A percentile compares a stretch with the other conserved stretches of the same genome.
These are phyloP conservation scores for Calephelis nemesis DNA, from an alignment of 1,140 invertebrate genomes.

Conservation along the genomic window DNA sequence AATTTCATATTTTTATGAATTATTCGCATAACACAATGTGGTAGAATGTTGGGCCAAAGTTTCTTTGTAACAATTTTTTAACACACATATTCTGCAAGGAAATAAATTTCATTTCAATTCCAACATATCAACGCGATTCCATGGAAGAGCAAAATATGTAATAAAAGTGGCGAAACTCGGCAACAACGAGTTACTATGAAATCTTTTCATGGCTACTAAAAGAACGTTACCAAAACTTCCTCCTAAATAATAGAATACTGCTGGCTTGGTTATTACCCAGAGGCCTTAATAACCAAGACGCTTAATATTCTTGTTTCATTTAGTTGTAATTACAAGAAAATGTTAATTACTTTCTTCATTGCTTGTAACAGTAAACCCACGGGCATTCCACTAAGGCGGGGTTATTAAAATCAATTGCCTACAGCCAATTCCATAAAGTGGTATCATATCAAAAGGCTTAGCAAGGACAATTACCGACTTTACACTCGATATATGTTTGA, in stretches of 20 bases:
- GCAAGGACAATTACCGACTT: no score
- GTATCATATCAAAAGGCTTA: not conserved
- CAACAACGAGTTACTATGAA: not conserved
- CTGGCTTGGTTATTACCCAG: conserved; percentile 1
- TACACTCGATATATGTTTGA: no score
- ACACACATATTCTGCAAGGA: no score
- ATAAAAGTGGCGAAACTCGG: no score
- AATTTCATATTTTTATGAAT: no score
- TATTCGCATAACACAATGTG: no score
- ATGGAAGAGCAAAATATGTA: no score
- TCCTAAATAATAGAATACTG: not conserved
- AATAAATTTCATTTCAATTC: no score
- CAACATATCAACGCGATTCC: no score
- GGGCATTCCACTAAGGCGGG: not conserved
- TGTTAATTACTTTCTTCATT: not conserved
- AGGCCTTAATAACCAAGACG: not conserved
- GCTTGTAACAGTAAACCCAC: not conserved
- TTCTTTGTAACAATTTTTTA: no score
- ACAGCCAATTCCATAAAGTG: not conserved
- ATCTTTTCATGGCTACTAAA: not conserved
- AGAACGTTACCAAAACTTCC: no score
- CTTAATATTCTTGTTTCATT: conserved; percentile 11
- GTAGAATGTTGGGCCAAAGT: no score
- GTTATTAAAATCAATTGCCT: conserved; percentile 5
- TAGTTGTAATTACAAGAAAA: conserved; percentile 1